These are phyloP conservation scores for Lithophane semibrunnea DNA, from an alignment of 2,888 invertebrate species.

Conservation along the genomic window DNA sequence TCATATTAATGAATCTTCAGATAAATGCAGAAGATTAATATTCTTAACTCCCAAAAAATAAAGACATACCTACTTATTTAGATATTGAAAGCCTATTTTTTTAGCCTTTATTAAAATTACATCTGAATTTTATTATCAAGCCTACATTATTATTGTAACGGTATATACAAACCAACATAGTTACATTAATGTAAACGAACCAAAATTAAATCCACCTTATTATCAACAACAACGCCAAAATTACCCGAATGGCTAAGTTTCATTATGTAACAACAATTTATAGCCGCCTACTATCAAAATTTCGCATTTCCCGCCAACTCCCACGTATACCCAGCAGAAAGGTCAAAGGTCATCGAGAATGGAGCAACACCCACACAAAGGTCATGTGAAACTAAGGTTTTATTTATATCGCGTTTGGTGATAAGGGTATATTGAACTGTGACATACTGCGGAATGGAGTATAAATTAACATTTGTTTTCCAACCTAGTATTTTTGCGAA, in stretches of 20 bases:
- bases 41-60: neutral
- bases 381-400: conserved; percentile 57
- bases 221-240: neutral
- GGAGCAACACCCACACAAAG: conserved; percentile 58
- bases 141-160: neutral
- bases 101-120: neutral
- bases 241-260: conserved; percentile 16
- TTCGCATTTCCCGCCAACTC: conserved; percentile 49
- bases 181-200: neutral
- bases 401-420: conserved; percentile 61
- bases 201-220: neutral
- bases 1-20: neutral
- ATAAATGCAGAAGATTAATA: neutral
- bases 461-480: conserved; percentile 9
- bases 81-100: neutral
- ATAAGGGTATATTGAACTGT: conserved; percentile 47
- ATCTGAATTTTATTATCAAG: too few relatives aligned
- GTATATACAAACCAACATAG: neutral
- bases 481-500: neutral
- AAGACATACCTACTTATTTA: neutral
- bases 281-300: conserved; percentile 36
- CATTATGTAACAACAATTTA: conserved; percentile 27
- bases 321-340: conserved; percentile 48
- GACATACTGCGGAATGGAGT: conserved; percentile 24
- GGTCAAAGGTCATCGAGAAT: conserved; percentile 58